Percentiles rank a stretch among this genome's conserved stretches.
These are phyloP conservation scores for Cheilosia vernalis DNA, from an alignment of 2,888 invertebrate species.

Conservation along the genomic window DNA sequence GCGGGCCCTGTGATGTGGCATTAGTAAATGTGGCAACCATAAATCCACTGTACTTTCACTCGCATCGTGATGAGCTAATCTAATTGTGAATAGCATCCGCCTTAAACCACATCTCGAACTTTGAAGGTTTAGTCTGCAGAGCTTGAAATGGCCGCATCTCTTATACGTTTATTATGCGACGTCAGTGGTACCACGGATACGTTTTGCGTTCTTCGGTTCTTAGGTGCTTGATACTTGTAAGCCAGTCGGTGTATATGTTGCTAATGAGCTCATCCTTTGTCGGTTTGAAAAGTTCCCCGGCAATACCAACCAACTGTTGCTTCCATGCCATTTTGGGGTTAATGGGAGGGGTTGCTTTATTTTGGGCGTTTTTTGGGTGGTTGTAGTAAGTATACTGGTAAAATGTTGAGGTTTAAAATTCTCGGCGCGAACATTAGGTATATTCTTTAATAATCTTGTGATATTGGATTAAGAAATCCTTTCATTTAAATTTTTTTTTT, in stretches of 20 bases:
- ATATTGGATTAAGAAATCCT: no score
- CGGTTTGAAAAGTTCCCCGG: background rate
- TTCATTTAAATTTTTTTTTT: no score
- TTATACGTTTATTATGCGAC: slow-evolving; percentile 32
- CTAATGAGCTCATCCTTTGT: background rate
- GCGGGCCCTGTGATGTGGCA: no score
- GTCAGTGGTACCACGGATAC: slow-evolving; percentile 18
- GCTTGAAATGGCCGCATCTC: slow-evolving; percentile 20
- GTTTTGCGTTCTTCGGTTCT: background rate
- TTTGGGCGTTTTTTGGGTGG: no score
- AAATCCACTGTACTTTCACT: background rate
- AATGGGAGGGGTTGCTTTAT: background rate
- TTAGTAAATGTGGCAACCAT: background rate
- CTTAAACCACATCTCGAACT: background rate
- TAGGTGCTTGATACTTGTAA: background rate
- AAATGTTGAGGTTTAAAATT: no score
- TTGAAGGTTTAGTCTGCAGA: slow-evolving; percentile 19
- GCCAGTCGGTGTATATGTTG: background rate
- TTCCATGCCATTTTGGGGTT: background rate
- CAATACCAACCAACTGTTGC: background rate
- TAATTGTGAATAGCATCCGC: background rate
- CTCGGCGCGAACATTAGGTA: no score
- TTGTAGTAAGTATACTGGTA: no score
- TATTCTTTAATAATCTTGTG: no score
- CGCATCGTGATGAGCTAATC: background rate